phyloP scores from a whole-genome alignment of 2,797 vertebrate genomes.

The Moxostoma hubbsi region DNA sequence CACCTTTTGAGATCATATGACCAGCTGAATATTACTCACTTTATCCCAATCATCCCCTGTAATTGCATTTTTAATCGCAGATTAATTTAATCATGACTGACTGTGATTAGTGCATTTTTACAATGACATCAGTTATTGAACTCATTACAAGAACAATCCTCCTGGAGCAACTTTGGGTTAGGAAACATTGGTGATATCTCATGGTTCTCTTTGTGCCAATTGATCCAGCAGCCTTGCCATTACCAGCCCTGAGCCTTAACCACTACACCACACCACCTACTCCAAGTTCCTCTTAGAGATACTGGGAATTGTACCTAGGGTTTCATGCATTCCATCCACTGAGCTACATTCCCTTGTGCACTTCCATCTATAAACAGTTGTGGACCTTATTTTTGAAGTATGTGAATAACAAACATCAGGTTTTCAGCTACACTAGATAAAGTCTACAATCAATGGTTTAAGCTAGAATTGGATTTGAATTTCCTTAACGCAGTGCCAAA shows the following conservation, averaged over 20 bases:
- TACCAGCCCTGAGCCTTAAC: background rate
- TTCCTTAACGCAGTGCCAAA: slow-evolving; percentile 52
- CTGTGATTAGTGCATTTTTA: no score
- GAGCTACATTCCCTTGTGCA: background rate
- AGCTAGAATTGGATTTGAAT: slow-evolving; percentile 45
- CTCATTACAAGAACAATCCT: no score
- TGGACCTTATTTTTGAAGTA: slow-evolving; percentile 24
- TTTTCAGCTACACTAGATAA: slow-evolving; percentile 34
- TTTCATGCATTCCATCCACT: slow-evolving; percentile 59
- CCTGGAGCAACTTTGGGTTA: background rate
- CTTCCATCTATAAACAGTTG: background rate
- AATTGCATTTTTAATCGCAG: no score
- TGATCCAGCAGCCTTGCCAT: background rate
- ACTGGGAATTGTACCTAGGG: slow-evolving; percentile 64
- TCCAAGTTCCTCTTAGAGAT: slow-evolving; percentile 20
- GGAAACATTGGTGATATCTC: background rate
- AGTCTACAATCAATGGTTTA: slow-evolving; percentile 34
- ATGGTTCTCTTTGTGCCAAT: background rate
- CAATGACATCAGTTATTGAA: no score
- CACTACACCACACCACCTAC: background rate
- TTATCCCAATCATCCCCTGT: no score
- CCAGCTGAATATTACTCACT: no score
- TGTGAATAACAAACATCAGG: slow-evolving; percentile 43
- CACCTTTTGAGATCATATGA: no score
- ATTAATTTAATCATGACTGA: no score